These are phyloP conservation scores for Poecilia latipinna DNA, from an alignment of 2,113 vertebrate genomes.

Conservation along the genomic window DNA sequence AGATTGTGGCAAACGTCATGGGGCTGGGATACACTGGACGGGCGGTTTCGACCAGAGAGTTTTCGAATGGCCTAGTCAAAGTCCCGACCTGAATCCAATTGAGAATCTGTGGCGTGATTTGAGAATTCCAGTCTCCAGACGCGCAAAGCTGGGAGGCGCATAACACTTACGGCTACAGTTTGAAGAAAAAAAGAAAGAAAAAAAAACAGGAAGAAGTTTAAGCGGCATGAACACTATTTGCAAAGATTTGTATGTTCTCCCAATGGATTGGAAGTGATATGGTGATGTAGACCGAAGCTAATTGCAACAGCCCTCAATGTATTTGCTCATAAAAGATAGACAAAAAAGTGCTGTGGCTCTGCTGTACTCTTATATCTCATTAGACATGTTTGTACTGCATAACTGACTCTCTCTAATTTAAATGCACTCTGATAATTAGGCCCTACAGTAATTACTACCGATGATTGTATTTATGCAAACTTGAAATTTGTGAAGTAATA, in stretches of 20 bases:
- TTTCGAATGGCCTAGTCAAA: background rate
- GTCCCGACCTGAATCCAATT: background rate
- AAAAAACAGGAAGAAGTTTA: background rate
- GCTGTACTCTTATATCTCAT: slow-evolving; percentile 46
- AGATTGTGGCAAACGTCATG: too few relatives aligned
- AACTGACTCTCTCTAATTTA: slow-evolving; percentile 57
- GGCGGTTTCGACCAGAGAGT: too few relatives aligned
- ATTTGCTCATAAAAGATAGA: slow-evolving; percentile 59
- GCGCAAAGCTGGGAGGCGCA: background rate
- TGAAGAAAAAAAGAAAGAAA: too few relatives aligned
- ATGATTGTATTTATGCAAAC: slow-evolving; percentile 51
- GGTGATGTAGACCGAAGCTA: slow-evolving; percentile 39
- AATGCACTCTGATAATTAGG: slow-evolving; percentile 64
- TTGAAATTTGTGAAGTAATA: slow-evolving; percentile 61
- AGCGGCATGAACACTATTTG: background rate
- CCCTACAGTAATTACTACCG: slow-evolving; percentile 59
- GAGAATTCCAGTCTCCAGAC: background rate
- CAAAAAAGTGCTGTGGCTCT: slow-evolving; percentile 33
- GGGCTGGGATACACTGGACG: too few relatives aligned
- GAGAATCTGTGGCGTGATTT: background rate
- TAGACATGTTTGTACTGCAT: slow-evolving; percentile 62
- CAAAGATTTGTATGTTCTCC: slow-evolving; percentile 22
- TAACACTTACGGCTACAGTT: background rate
- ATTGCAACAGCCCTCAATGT: slow-evolving; percentile 63
- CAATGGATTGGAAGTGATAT: slow-evolving; percentile 27